Percentiles rank a stretch among this genome's conserved stretches.
Conservation (phyloP, 2,113 vertebrate genomes). For the Orcinus orca region DNA sequence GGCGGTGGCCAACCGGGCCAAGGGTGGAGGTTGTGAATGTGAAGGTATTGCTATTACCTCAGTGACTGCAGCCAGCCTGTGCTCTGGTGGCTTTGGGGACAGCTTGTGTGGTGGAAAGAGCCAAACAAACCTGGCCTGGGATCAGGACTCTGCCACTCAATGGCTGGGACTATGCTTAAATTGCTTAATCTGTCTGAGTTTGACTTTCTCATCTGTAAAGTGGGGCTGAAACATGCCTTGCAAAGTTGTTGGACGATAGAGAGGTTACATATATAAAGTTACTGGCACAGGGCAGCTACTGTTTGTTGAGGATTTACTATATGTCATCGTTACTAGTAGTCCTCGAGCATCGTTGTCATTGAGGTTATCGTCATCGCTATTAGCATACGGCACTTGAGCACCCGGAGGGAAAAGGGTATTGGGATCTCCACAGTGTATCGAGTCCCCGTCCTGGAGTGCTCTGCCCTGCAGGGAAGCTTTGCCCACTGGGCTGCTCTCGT, state of each 20-base stretch:
- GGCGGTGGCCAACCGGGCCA: conserved; percentile 97
- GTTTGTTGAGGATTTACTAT: neutral
- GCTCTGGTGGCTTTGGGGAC: neutral
- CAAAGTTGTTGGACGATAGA: neutral
- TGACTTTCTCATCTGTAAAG: conserved; percentile 33
- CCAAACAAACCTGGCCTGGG: neutral
- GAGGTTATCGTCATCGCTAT: neutral
- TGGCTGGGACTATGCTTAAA: neutral
- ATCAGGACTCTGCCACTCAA: neutral
- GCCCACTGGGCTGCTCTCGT: neutral
- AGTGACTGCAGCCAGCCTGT: neutral
- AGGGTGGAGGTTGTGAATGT: conserved; percentile 98
- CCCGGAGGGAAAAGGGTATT: neutral
- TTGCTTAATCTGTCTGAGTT: neutral
- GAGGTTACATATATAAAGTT: neutral
- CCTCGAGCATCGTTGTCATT: neutral
- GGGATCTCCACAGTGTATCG: neutral
- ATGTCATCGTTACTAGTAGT: neutral
- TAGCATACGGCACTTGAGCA: neutral
- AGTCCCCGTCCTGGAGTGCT: neutral
- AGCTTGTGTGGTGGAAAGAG: neutral
- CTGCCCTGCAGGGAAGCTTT: neutral
- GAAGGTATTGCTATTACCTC: conserved; percentile 87
- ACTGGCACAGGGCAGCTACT: neutral
- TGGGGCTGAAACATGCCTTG: neutral